Conservation (phyloP, 2,888 invertebrate genomes). For the Thecophora atra region DNA sequence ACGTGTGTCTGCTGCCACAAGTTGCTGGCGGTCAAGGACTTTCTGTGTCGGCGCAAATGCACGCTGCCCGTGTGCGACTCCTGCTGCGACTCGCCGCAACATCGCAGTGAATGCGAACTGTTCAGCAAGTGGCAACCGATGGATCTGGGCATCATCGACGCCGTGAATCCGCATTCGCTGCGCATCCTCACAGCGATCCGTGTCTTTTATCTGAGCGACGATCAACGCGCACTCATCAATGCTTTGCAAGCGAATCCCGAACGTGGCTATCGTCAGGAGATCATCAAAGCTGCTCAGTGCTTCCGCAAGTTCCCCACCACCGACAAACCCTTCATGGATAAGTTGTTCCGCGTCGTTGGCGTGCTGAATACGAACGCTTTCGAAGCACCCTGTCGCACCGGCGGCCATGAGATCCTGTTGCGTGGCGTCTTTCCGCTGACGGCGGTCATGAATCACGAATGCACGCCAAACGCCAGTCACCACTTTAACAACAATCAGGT, state of each 20-base stretch:
- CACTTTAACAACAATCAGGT: constrained; percentile 71
- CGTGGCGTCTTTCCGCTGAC: constrained; percentile 76
- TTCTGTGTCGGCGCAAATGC: constrained; percentile 72
- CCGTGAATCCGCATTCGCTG: constrained; percentile 57
- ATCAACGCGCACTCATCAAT: constrained; percentile 59
- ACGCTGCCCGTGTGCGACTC: constrained; percentile 75
- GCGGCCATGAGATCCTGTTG: constrained; percentile 65
- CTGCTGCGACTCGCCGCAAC: constrained; percentile 71
- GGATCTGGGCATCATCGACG: constrained; percentile 53
- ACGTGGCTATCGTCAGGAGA: constrained; percentile 61
- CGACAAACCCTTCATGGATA: constrained; percentile 59
- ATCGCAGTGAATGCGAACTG: constrained; percentile 74
- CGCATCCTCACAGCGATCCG: constrained; percentile 62
- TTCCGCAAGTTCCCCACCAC: constrained; percentile 63
- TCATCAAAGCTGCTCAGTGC: constrained; percentile 60
- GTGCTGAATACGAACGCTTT: constrained; percentile 66
- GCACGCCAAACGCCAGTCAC: constrained; percentile 78
- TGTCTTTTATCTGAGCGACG: constrained; percentile 57
- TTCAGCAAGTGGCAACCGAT: constrained; percentile 71
- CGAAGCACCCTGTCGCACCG: constrained; percentile 60
- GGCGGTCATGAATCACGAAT: constrained; percentile 78
- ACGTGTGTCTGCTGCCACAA: constrained; percentile 75
- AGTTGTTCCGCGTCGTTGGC: constrained; percentile 60
- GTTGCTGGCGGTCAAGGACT: constrained; percentile 61
- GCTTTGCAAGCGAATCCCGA: constrained; percentile 64